phyloP scores from a whole-genome alignment of 53 echinoderm and acorn worm species.

The Astropecten irregularis region DNA sequence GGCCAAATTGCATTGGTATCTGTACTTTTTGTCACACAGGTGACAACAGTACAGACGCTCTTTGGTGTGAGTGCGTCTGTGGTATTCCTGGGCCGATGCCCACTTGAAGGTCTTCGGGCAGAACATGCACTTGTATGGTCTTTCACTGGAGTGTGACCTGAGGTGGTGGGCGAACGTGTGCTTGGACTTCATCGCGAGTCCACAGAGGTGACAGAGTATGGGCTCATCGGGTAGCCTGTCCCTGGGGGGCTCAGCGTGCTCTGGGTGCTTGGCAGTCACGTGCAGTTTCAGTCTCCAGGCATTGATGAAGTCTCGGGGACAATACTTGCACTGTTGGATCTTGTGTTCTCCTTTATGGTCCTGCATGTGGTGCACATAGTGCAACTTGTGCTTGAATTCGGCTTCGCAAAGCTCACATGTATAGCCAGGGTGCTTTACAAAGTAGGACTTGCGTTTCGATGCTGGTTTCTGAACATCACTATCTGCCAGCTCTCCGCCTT shows the following conservation, averaged over 20 bases:
- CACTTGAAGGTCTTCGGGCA: conserved; percentile 25
- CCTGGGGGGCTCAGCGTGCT: conserved; percentile 1
- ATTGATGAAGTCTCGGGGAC: background rate
- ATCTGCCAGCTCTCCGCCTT: no score
- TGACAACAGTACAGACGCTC: conserved; percentile 8
- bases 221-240: conserved; percentile 2
- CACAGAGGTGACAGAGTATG: conserved; percentile 12
- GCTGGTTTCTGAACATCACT: no score
- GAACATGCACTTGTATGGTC: background rate
- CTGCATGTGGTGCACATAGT: conserved; percentile 10
- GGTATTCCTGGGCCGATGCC: background rate
- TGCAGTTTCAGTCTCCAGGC: background rate
- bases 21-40: conserved; percentile 1
- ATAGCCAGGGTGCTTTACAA: background rate
- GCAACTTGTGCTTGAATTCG: background rate
- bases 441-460: no score
- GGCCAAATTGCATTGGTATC: background rate
- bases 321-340: background rate
- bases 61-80: conserved; percentile 15
- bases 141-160: conserved; percentile 17
- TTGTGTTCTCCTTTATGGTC: background rate
- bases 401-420: conserved; percentile 10
- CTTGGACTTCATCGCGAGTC: background rate
- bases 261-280: conserved; percentile 9
- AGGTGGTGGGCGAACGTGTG: background rate